A percentile compares a stretch with the other conserved stretches of the same genome.
Evolutionary conservation across 2,113 vertebrate genomes (phyloP).

Genomic region (Spea bombifrons): DNA sequence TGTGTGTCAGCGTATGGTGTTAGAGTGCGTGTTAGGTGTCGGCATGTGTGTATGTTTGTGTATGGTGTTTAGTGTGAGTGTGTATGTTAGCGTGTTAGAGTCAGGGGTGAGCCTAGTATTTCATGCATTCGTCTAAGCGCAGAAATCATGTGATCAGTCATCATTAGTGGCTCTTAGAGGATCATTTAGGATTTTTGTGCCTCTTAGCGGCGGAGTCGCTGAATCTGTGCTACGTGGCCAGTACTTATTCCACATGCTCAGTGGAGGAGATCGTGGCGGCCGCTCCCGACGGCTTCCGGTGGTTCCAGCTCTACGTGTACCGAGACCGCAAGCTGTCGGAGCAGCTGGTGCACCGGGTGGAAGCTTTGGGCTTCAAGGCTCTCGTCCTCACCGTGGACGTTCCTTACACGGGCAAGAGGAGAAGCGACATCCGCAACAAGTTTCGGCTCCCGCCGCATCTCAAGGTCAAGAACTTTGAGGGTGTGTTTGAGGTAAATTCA

Average conservation of each 20-base stretch:
- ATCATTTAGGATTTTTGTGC: not conserved
- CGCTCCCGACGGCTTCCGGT: constrained; percentile 73
- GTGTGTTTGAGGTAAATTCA: constrained; percentile 72
- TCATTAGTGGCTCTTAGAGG: not conserved
- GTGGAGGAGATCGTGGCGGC: constrained; percentile 81
- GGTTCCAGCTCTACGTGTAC: constrained; percentile 94
- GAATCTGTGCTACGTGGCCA: constrained; percentile 81
- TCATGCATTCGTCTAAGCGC: no score
- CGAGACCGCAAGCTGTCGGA: constrained; percentile 75
- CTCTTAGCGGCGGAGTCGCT: constrained; percentile 73
- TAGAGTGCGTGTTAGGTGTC: no score
- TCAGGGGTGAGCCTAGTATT: no score
- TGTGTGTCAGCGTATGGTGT: no score
- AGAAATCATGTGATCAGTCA: no score
- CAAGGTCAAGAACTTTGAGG: constrained; percentile 79
- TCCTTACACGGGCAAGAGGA: constrained; percentile 81
- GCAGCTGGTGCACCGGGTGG: constrained; percentile 74
- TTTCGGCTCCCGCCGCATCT: constrained; percentile 77
- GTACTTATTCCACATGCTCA: constrained; percentile 80
- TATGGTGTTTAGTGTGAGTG: no score
- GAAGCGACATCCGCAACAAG: constrained; percentile 78
- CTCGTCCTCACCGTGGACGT: constrained; percentile 85
- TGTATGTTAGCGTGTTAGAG: no score
- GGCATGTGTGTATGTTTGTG: no score
- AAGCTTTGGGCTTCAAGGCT: constrained; percentile 81